phyloP scores from a whole-genome alignment of 2,113 vertebrate species.

The Chamaea fasciata region DNA sequence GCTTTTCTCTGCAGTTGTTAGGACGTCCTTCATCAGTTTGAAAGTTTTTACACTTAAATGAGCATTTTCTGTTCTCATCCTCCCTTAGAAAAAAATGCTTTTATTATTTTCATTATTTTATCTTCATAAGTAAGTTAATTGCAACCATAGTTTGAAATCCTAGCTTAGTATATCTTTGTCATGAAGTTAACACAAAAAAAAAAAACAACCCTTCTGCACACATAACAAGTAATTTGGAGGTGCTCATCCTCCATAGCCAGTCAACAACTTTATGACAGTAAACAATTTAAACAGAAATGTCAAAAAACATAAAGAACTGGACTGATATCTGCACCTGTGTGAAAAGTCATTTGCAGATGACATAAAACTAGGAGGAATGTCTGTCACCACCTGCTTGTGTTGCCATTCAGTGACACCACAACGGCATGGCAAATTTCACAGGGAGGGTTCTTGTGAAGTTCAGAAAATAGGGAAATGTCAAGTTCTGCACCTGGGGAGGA shows the following conservation, averaged over 20 bases:
- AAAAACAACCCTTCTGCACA: neutral
- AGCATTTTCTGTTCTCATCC: slow-evolving; percentile 2
- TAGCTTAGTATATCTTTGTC: neutral
- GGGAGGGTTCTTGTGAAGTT: neutral
- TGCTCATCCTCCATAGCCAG: neutral
- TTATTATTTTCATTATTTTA: neutral
- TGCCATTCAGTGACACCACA: neutral
- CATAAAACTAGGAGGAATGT: neutral
- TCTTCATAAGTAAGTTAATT: neutral
- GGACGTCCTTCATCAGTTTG: slow-evolving; percentile 20
- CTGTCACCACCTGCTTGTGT: neutral
- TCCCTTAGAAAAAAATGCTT: neutral
- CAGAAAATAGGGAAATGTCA: neutral
- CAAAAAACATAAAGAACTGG: neutral
- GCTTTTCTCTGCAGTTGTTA: neutral
- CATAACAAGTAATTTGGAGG: neutral
- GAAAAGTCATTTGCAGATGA: neutral
- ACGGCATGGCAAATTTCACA: neutral
- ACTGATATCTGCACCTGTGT: neutral
- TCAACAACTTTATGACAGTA: neutral
- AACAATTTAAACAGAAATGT: neutral
- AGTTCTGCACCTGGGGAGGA: neutral
- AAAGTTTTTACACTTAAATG: neutral
- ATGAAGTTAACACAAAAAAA: neutral
- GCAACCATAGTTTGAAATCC: neutral